Conservation (phyloP, 1,140 invertebrate genomes). For the Proales similis region DNA sequence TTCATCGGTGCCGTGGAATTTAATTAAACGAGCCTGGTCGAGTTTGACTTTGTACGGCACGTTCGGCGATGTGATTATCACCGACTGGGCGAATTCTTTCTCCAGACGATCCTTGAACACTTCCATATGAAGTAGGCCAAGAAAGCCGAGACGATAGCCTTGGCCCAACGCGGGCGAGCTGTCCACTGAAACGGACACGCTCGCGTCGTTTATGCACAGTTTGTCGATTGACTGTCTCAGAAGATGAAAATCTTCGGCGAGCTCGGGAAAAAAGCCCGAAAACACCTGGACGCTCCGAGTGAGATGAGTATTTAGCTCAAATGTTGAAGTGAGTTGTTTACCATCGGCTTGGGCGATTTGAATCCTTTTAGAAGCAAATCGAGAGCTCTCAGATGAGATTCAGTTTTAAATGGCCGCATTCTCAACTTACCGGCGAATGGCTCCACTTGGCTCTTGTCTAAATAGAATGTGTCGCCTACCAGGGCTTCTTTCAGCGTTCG, state of each 20-base stretch:
- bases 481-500: conserved; percentile 66
- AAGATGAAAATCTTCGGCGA: conserved; percentile 70
- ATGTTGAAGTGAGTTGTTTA: not conserved
- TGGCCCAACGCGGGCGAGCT: conserved; percentile 69
- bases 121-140: conserved; percentile 84
- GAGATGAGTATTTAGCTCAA: not conserved
- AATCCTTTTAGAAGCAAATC: conserved; percentile 6
- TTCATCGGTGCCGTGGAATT: conserved; percentile 62
- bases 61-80: conserved; percentile 82
- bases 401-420: too few species aligned
- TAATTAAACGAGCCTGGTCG: conserved; percentile 48
- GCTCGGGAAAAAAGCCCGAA: conserved; percentile 83
- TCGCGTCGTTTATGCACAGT: conserved; percentile 84
- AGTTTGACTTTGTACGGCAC: conserved; percentile 74
- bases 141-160: conserved; percentile 68
- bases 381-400: not conserved
- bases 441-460: conserved; percentile 15
- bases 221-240: conserved; percentile 72
- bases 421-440: conserved; percentile 26
- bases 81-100: conserved; percentile 80
- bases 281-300: conserved; percentile 60
- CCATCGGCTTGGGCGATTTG: conserved; percentile 36
- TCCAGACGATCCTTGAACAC: conserved; percentile 86
- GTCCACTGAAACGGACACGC: conserved; percentile 62
- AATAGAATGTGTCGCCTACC: conserved; percentile 76